A percentile compares a stretch with the other conserved stretches of the same genome.
These are phyloP conservation scores for Lithophane semibrunnea DNA, from an alignment of 2,888 invertebrate species.

Conservation along the genomic window DNA sequence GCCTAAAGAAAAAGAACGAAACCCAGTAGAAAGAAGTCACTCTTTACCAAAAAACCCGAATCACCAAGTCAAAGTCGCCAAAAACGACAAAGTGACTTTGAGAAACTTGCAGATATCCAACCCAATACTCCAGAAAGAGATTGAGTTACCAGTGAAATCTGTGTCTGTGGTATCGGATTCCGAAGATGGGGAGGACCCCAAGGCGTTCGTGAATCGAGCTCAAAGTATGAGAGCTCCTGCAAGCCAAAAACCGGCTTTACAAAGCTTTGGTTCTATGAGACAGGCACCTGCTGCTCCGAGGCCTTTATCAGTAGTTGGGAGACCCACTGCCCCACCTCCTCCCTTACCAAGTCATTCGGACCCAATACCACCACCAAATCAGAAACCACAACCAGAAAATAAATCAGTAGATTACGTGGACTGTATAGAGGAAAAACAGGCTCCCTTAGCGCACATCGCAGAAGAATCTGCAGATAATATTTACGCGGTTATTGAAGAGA, in stretches of 20 bases:
- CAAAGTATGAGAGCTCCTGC: slow-evolving; percentile 94
- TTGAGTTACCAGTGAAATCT: slow-evolving; percentile 90
- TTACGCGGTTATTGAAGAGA: slow-evolving; percentile 96
- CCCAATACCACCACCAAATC: slow-evolving; percentile 90
- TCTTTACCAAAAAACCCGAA: slow-evolving; percentile 91
- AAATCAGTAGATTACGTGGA: slow-evolving; percentile 93
- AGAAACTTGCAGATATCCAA: slow-evolving; percentile 95
- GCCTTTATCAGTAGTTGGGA: slow-evolving; percentile 93
- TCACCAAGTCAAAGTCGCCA: slow-evolving; percentile 91
- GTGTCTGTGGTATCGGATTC: slow-evolving; percentile 91
- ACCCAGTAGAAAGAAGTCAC: slow-evolving; percentile 89
- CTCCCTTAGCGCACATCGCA: slow-evolving; percentile 91
- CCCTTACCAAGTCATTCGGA: slow-evolving; percentile 90
- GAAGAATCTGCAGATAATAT: slow-evolving; percentile 94
- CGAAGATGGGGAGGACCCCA: slow-evolving; percentile 89
- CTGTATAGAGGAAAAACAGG: slow-evolving; percentile 93
- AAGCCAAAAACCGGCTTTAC: slow-evolving; percentile 91
- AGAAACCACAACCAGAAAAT: slow-evolving; percentile 81
- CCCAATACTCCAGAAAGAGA: slow-evolving; percentile 94
- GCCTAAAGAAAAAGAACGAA: slow-evolving; percentile 87
- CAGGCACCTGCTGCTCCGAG: slow-evolving; percentile 92
- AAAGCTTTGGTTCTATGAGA: slow-evolving; percentile 96
- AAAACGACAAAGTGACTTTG: slow-evolving; percentile 93
- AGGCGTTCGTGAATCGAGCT: slow-evolving; percentile 93
- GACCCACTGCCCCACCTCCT: slow-evolving; percentile 95